These are phyloP conservation scores for Drosophila chauvacae DNA, from an alignment of 1,140 invertebrate genomes.

Conservation along the genomic window DNA sequence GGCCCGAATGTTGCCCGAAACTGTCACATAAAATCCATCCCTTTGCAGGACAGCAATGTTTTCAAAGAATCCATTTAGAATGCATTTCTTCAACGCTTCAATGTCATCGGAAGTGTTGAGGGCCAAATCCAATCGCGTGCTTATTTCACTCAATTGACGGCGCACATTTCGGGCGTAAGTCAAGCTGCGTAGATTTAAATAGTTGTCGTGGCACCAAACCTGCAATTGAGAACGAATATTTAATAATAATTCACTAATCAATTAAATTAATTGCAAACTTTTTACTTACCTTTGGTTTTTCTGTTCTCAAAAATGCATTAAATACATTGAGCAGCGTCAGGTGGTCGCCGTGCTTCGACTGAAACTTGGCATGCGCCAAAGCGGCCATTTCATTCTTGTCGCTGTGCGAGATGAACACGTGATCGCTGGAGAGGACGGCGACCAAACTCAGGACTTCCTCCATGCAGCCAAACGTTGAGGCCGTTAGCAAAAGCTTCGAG, in stretches of 20 bases:
- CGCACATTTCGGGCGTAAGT: constrained; percentile 92
- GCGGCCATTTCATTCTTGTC: constrained; percentile 89
- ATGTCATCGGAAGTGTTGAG: constrained; percentile 90
- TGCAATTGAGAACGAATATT: constrained; percentile 79
- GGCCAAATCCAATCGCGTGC: constrained; percentile 88
- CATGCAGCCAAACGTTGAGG: constrained; percentile 91
- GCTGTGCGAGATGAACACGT: constrained; percentile 86
- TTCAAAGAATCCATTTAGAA: constrained; percentile 93
- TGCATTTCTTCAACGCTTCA: constrained; percentile 91
- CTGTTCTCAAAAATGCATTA: constrained; percentile 90
- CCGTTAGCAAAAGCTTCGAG: constrained; percentile 92
- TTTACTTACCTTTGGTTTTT: constrained; percentile 89
- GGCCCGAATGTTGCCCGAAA: constrained; percentile 85
- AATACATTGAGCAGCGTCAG: constrained; percentile 96
- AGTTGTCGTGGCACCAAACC: constrained; percentile 96
- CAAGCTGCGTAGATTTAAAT: constrained; percentile 93
- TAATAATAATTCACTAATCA: not conserved
- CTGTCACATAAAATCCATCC: constrained; percentile 89
- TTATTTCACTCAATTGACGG: constrained; percentile 92
- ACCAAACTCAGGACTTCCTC: constrained; percentile 90
- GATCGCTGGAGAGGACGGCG: constrained; percentile 87
- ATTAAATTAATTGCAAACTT: not conserved
- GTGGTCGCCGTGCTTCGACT: constrained; percentile 95
- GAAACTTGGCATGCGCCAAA: constrained; percentile 91
- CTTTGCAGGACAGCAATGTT: constrained; percentile 95